phyloP scores from a whole-genome alignment of 2,113 vertebrate species.

The Nanger granti region DNA sequence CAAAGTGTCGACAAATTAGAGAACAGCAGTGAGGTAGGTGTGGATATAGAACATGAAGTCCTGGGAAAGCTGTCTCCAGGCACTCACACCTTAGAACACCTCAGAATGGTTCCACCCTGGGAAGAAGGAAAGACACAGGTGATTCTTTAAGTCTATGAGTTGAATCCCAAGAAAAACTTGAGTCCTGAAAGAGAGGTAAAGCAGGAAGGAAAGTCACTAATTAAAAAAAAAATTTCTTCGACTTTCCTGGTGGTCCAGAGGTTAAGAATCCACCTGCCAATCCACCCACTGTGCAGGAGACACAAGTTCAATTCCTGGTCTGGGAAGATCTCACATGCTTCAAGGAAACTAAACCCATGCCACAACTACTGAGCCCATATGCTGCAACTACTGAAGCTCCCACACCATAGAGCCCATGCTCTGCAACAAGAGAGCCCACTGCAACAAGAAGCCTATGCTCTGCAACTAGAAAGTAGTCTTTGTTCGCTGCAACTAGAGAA shows the following conservation, averaged over 20 bases:
- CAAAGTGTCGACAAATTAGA: accelerated
- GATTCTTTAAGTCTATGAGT: not conserved
- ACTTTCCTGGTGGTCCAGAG: not conserved
- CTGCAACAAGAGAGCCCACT: not conserved
- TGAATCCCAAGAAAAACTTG: not conserved
- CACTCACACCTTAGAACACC: not conserved
- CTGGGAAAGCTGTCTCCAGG: not conserved
- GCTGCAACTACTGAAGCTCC: not conserved
- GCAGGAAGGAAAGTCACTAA: not conserved
- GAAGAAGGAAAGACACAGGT: not conserved
- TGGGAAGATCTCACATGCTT: not conserved
- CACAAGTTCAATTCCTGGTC: not conserved
- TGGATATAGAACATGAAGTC: accelerated
- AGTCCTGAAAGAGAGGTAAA: not conserved
- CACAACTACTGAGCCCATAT: not conserved
- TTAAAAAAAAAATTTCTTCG: not conserved
- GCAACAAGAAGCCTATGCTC: not conserved
- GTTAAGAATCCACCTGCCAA: not conserved
- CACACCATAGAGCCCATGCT: not conserved
- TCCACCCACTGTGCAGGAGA: not conserved
- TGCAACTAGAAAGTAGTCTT: not conserved
- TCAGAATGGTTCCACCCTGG: not conserved
- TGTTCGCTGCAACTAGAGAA: not conserved
- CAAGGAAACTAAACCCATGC: not conserved
- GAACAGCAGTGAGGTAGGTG: too few relatives aligned